Base-by-base conservation (phyloP, 2,113 vertebrate genomes). In the Colinus virginianus region DNA sequence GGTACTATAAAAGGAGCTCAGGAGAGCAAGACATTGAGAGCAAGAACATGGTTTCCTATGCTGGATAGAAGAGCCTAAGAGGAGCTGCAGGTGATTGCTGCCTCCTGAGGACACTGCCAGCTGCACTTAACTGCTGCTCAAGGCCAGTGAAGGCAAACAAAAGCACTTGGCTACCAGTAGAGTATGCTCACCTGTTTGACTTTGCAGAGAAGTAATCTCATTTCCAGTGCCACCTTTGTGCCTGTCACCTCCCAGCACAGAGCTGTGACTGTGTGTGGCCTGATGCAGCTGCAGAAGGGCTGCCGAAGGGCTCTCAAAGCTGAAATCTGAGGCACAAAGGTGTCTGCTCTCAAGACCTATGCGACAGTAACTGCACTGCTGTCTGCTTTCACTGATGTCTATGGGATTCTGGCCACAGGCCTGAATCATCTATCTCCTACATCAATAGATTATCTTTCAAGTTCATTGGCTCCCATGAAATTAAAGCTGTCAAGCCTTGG, bases 361-460 rank as follows among this genome's bases (percentile, higher is more conserved):
- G 5, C 16, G 36, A 64, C 78, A 72, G 87, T 0, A 0, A 16
- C 74, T 0, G 0, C 38, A 74, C 32, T 26, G 20, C 75, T 32
- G 53, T 30, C 22, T 25, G 38, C 12, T 42, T 38, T 71, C 62
- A 16, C 84, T 32, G n/a, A 72, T 58, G 51, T 56, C 80, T 71
- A 0, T 3, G 15, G 42, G 32, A 74, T 66, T n/a, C 43, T 48
- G 43, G 23, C 56, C 72, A 64, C 38, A 49, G 40, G 20, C 53
- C 80, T 83, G 55, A 38, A 59, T 51, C 38, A 51, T 9, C 28
- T 70, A 51, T 23, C 42, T 74, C 51, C 72, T 58, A 17, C 71
- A 75, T 63, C 93, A 63, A 6, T 8, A 49, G 30, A 14, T 74
- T 17, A 9, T 7, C 28, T 45, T 69, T 62, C 46, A 83, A 53